Evolutionary conservation across 2,797 vertebrate species (phyloP).

Genomic region (Corythornis leucogaster): DNA sequence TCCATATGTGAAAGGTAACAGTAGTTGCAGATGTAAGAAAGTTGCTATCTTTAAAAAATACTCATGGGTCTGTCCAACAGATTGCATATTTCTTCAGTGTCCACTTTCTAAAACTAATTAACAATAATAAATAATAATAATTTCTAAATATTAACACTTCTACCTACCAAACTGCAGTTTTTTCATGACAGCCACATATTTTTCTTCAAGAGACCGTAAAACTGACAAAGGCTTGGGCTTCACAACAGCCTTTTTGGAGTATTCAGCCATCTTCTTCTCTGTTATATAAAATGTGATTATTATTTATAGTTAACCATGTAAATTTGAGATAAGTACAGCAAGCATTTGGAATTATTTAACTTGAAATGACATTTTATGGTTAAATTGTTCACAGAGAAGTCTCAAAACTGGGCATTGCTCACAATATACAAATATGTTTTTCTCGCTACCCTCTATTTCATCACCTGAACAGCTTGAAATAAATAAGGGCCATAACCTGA

Average conservation of each 20-base stretch:
- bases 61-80: not conserved
- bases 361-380: not conserved
- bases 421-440: not conserved
- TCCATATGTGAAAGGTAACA: not conserved
- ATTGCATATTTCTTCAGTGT: not conserved
- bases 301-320: not conserved
- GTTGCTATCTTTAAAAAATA: not conserved
- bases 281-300: conserved; percentile 54
- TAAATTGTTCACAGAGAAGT: not conserved
- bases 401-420: not conserved
- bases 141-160: not conserved
- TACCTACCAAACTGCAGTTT: conserved; percentile 97
- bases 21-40: not conserved
- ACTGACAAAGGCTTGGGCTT: conserved; percentile 92
- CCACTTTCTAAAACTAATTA: not conserved
- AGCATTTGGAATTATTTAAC: not conserved
- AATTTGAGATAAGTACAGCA: not conserved
- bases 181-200: conserved; percentile 96
- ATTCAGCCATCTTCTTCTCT: conserved; percentile 97
- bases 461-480: not conserved
- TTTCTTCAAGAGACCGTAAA: conserved; percentile 95
- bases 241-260: conserved; percentile 86
- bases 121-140: no score
- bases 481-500: not conserved
- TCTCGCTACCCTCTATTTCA: not conserved